Evolutionary conservation across 1,140 invertebrate genomes (phyloP).

Genomic region (Harlomillsia oculata): DNA sequence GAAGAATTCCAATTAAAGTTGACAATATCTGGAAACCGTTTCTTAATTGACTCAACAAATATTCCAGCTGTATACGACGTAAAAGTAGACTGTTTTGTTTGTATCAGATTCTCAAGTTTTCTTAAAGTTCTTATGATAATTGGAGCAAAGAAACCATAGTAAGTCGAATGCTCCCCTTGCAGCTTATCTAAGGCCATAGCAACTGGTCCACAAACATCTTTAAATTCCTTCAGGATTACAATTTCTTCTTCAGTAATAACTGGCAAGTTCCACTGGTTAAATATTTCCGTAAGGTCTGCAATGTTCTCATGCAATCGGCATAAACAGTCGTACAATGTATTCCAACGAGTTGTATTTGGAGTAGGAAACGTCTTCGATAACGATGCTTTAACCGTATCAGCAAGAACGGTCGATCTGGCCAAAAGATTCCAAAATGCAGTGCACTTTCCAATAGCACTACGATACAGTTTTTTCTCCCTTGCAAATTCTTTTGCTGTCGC

Average conservation of each 20-base stretch:
- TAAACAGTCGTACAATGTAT: slow-evolving; percentile 14
- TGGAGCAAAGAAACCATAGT: slow-evolving; percentile 11
- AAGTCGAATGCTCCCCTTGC: slow-evolving; percentile 5
- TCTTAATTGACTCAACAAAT: not conserved
- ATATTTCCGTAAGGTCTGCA: not conserved
- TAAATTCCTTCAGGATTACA: not conserved
- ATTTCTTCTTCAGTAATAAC: not conserved
- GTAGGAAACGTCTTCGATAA: not conserved
- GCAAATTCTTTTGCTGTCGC: too few relatives aligned
- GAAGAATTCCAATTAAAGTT: not conserved
- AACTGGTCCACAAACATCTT: not conserved
- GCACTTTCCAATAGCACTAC: slow-evolving; percentile 8
- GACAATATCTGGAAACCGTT: not conserved
- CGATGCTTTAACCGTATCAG: slow-evolving; percentile 1
- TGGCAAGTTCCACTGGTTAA: not conserved
- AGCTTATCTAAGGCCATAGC: slow-evolving; percentile 9
- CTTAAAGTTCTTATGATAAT: not conserved
- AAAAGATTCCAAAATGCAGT: slow-evolving; percentile 5
- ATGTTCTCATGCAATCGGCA: not conserved
- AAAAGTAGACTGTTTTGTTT: not conserved
- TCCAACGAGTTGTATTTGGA: slow-evolving; percentile 10
- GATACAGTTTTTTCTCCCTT: not conserved
- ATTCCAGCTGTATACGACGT: not conserved
- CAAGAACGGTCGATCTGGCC: not conserved
- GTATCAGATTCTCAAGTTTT: not conserved